These are phyloP conservation scores for Polietes domitor DNA, from an alignment of 2,888 invertebrate genomes.

Conservation along the genomic window DNA sequence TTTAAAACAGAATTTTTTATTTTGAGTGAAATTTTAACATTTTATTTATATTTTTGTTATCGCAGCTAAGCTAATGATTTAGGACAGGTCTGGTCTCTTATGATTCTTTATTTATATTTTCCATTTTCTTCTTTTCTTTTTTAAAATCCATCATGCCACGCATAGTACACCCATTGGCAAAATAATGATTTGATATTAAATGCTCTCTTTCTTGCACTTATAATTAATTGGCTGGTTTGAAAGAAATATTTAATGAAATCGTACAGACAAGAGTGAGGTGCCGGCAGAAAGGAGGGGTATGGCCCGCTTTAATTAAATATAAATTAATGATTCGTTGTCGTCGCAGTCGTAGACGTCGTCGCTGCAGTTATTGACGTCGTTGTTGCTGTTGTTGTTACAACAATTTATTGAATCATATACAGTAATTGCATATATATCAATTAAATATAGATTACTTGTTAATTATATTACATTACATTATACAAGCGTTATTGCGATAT, in stretches of 20 bases:
- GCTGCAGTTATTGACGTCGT: too few species aligned
- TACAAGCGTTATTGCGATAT: background rate
- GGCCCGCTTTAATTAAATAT: background rate
- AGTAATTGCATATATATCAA: constrained; percentile 23
- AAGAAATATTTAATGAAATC: constrained; percentile 10
- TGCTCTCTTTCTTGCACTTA: constrained; percentile 16
- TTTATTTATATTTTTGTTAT: too few species aligned
- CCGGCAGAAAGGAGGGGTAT: background rate
- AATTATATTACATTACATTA: constrained; percentile 15
- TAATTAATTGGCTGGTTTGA: constrained; percentile 3
- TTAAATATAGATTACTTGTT: constrained; percentile 20
- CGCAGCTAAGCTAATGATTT: too few species aligned
- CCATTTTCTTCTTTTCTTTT: too few species aligned
- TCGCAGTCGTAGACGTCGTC: too few species aligned
- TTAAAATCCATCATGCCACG: background rate
- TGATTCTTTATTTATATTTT: too few species aligned
- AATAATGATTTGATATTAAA: background rate
- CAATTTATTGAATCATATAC: constrained; percentile 12
- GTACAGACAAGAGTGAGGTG: background rate
- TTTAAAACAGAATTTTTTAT: too few species aligned
- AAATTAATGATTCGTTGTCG: background rate
- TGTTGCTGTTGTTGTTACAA: background rate
- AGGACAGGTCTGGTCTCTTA: too few species aligned
- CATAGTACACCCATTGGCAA: background rate
- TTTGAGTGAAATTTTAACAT: too few species aligned